Evolutionary conservation across 2,113 vertebrate species (phyloP), one percentile per base, ranked within the genome.

Genomic region (Grantiella picta): DNA sequence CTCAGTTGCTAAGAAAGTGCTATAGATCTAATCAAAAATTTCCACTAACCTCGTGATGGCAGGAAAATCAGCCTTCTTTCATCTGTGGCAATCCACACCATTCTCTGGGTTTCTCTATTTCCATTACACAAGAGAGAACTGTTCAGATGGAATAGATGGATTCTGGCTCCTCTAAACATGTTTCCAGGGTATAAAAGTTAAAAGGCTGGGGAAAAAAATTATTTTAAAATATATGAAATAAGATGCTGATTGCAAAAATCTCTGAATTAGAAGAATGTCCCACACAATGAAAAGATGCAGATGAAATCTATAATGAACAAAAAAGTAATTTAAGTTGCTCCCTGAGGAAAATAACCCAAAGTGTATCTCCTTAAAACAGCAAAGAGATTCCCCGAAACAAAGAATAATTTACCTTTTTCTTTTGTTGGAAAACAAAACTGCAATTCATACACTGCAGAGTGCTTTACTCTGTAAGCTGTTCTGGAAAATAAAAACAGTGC

Each of bases 301-400:
- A 82, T 94, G 70, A 91, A 94, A 87, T 82, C 75, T 87, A 47
- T 65, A 95, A 94, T 42, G 53, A 95, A 87, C 33, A 77, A 68
- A 89, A 44, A 91, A 53, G 25, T 89, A 91, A 94, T 82, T 91
- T 85, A 90, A 89, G 65, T 42, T 53, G 28, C 57, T 87, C 78
- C 85, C 50, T 11, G 52, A 77, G 81, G 75, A 95, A 91, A 93
- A 85, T 21, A 85, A 76, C 42, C 49, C 38, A 36, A 76, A 91
- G n/a, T 3, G 1, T 38, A 70, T 57, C 33, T 84, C 35, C 70
- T 91, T 36, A 89, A 87, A 85, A 23, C 36, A 57, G 45, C 20
- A 84, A 79, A 79, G 40, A 87, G 69, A 61, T 84, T 75, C 5
- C 42, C 2, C 4, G 70, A 87, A 80, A 92, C 36, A 90, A 94